Base-by-base conservation (phyloP, 2,888 invertebrate genomes). In the Flexamia atlantica region DNA sequence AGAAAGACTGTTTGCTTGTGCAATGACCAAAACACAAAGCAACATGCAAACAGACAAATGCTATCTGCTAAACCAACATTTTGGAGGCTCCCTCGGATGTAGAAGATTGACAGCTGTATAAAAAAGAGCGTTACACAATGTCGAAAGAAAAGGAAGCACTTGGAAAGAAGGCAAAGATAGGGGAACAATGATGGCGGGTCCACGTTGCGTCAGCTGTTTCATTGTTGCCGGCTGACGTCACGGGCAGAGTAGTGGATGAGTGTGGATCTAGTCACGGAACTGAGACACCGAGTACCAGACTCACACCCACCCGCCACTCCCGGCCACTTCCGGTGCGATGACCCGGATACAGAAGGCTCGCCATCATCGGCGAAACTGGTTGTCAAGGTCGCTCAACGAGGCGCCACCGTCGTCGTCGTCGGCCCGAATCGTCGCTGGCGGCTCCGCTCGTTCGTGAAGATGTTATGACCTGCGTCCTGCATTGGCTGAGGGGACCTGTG, bases 201-300 rank as follows among this genome's bases (percentile, higher is more conserved):
- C 14, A 7, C 23, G 57, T 57, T 64, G 64, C 28, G 28, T 28
- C 64, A 64, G 64, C 64, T 64, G 64, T 64, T 64, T 28, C 64
- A 64, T 64, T 64, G 64, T 64, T 64, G 64, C 28, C 1, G 12
- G 28, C 9, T 64, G 64, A 64, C 64, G 64, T 64, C 25, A 64
- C 28, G 5, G 28, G 17, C 64, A 64, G 64, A 64, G 64, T 40
- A 40, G 70, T 70, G 70, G 70, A 70, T 70, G 70, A 70, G 70
- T 70, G 70, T 70, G 70, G 70, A 70, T 70, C 70, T 70, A 70
- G 70, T 70, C 70, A 70, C 70, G 70, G 70, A 70, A 32, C 23
- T 32, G n/a, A 32, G n/a, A 28, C 70, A 70, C 70, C 70, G 70
- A 70, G 70, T 40, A 70, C 70, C 70, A 70, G 70, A 70, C 70